Percentiles rank a stretch among this genome's conserved stretches.
phyloP scores from a whole-genome alignment of 2,797 vertebrate genomes.

The Melanotaenia pygmaea region DNA sequence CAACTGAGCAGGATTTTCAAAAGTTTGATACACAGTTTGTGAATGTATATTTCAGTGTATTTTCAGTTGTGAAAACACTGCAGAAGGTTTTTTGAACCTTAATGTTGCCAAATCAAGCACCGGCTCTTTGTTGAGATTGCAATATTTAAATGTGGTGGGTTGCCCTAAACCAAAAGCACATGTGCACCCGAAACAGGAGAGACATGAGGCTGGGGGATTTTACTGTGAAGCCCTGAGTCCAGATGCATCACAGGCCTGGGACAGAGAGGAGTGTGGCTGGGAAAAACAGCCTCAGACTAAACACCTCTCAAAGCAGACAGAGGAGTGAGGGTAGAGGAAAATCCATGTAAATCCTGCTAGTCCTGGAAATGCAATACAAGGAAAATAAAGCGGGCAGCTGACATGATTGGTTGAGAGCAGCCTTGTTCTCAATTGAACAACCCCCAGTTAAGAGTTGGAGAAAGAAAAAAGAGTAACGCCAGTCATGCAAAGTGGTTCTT shows the following conservation, averaged over 20 bases:
- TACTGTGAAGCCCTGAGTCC: slow-evolving; percentile 44
- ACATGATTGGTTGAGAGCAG: slow-evolving; percentile 56
- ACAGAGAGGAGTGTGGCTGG: slow-evolving; percentile 66
- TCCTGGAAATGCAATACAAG: slow-evolving; percentile 81
- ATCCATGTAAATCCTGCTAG: slow-evolving; percentile 76
- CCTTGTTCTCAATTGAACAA: slow-evolving; percentile 69
- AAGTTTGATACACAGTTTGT: not conserved
- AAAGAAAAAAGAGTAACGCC: slow-evolving; percentile 14
- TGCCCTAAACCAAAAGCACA: slow-evolving; percentile 51
- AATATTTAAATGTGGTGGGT: slow-evolving; percentile 51
- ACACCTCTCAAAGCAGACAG: slow-evolving; percentile 77
- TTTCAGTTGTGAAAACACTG: slow-evolving; percentile 14
- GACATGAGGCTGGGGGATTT: slow-evolving; percentile 45
- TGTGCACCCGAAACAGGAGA: slow-evolving; percentile 62
- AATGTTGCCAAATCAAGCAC: slow-evolving; percentile 6
- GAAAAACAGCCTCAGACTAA: slow-evolving; percentile 85
- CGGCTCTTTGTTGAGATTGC: slow-evolving; percentile 23
- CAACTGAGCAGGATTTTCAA: slow-evolving; percentile 4
- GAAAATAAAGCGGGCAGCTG: slow-evolving; percentile 81
- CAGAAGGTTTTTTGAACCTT: slow-evolving; percentile 16
- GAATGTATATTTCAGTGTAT: not conserved
- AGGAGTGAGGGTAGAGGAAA: slow-evolving; percentile 55
- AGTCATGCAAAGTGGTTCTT: slow-evolving; percentile 8
- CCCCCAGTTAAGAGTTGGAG: slow-evolving; percentile 46
- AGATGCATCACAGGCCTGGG: slow-evolving; percentile 65